Evolutionary conservation across 2,797 vertebrate genomes (phyloP).

Genomic region (Pipistrellus nathusii): DNA sequence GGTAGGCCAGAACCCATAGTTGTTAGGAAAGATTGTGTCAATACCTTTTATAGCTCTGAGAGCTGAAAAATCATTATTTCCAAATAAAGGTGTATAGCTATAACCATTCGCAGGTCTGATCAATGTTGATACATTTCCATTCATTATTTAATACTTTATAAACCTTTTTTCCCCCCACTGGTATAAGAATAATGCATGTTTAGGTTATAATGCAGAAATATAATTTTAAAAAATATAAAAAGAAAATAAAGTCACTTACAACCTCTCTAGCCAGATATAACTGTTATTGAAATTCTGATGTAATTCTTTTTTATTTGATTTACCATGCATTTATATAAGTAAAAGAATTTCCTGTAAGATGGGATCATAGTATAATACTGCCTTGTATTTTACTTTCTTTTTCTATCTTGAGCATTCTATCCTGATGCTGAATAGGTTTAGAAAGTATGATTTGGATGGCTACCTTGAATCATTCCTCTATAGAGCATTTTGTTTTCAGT

Average conservation of each 20-base stretch:
- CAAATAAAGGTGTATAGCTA: background rate
- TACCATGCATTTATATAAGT: background rate
- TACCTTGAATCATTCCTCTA: background rate
- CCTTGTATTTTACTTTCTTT: background rate
- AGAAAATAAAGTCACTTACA: background rate
- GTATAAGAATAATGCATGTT: background rate
- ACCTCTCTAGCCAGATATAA: background rate
- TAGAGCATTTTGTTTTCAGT: background rate
- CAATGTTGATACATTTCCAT: background rate
- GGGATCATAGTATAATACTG: background rate
- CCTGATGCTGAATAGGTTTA: background rate
- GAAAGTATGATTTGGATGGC: background rate
- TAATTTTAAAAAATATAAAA: background rate
- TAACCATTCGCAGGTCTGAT: background rate
- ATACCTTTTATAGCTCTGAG: background rate
- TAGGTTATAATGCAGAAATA: background rate
- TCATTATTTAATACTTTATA: background rate
- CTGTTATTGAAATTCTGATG: background rate
- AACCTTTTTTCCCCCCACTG: background rate
- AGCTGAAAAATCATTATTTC: conserved; percentile 5
- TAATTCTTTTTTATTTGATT: background rate
- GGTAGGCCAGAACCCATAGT: background rate
- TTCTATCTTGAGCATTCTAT: background rate
- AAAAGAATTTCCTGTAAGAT: background rate
- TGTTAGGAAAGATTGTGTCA: conserved; percentile 27